Conservation (phyloP, 2,888 invertebrate genomes). For the Listrodromus nycthemerus region DNA sequence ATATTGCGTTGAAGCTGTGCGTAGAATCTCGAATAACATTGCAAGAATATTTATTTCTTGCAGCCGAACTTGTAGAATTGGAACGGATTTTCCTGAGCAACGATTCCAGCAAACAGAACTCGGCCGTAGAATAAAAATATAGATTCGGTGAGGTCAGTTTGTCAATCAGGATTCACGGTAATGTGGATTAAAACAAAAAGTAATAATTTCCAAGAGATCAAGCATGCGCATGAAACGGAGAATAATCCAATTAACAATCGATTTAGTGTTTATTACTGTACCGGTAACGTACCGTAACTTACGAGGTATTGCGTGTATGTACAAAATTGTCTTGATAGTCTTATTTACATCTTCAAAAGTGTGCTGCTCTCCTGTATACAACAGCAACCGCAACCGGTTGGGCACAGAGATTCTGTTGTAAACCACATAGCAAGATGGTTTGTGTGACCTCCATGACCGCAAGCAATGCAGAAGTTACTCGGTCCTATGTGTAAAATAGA, state of each 20-base stretch:
- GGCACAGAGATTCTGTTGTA: conserved; percentile 90
- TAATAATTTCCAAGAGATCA: neutral
- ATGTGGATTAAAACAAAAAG: neutral
- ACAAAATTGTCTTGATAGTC: conserved; percentile 48
- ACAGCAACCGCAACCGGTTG: conserved; percentile 96
- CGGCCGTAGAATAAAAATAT: conserved; percentile 5
- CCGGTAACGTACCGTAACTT: conserved; percentile 13
- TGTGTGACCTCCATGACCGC: conserved; percentile 97
- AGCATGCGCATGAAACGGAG: neutral
- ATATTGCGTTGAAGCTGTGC: neutral
- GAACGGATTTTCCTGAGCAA: conserved; percentile 27
- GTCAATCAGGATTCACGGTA: conserved; percentile 1
- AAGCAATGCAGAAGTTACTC: conserved; percentile 94
- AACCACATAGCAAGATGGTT: conserved; percentile 95
- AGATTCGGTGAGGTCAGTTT: neutral
- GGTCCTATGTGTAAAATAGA: conserved; percentile 83
- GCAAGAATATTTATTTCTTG: neutral
- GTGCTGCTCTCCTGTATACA: conserved; percentile 91
- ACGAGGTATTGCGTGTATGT: conserved; percentile 22
- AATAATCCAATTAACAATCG: conserved; percentile 15
- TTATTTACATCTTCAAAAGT: conserved; percentile 84
- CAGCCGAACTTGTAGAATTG: conserved; percentile 22
- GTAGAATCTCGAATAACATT: neutral
- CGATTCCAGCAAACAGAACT: neutral
- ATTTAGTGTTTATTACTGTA: conserved; percentile 26